Conservation (phyloP, 2,797 vertebrate species). For the Thaleichthys pacificus region DNA sequence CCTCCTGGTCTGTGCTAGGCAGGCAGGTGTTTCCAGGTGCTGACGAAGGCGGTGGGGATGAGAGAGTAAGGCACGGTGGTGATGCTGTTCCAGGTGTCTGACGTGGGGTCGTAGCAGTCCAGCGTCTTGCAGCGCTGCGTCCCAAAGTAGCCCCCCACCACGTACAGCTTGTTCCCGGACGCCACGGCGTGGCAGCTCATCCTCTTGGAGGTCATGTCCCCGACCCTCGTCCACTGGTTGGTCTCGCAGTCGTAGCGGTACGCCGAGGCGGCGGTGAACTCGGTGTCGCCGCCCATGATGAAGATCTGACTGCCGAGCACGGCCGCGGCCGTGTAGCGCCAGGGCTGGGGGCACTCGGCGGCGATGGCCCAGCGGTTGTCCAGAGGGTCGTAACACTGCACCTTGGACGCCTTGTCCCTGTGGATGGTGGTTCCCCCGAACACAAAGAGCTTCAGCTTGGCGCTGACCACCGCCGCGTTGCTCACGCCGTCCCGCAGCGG, state of each 20-base stretch:
- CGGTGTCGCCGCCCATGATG: slow-evolving; percentile 95
- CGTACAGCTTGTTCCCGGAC: slow-evolving; percentile 92
- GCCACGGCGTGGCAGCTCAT: slow-evolving; percentile 95
- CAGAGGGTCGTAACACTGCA: slow-evolving; percentile 87
- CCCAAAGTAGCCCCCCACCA: slow-evolving; percentile 94
- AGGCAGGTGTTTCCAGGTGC: slow-evolving; percentile 95
- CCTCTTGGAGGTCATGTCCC: slow-evolving; percentile 94
- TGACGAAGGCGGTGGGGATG: slow-evolving; percentile 94
- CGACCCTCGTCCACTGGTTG: slow-evolving; percentile 89
- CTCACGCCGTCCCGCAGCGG: slow-evolving; percentile 90
- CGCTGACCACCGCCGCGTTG: slow-evolving; percentile 92
- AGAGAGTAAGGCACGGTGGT: slow-evolving; percentile 95
- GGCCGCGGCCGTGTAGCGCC: slow-evolving; percentile 91
- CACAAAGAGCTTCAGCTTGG: slow-evolving; percentile 90
- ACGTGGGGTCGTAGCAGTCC: slow-evolving; percentile 93
- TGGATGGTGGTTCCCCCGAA: slow-evolving; percentile 92
- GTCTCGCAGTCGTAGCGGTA: slow-evolving; percentile 93
- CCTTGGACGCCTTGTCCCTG: slow-evolving; percentile 89
- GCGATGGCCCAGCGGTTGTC: slow-evolving; percentile 90
- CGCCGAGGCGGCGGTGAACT: slow-evolving; percentile 91
- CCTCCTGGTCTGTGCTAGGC: slow-evolving; percentile 64
- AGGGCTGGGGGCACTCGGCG: slow-evolving; percentile 90
- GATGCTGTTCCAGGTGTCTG: slow-evolving; percentile 92
- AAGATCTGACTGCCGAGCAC: slow-evolving; percentile 95
- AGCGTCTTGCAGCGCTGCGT: slow-evolving; percentile 93